Base-by-base conservation (phyloP, 2,888 invertebrate genomes). In the Hydropsyche betteni region DNA sequence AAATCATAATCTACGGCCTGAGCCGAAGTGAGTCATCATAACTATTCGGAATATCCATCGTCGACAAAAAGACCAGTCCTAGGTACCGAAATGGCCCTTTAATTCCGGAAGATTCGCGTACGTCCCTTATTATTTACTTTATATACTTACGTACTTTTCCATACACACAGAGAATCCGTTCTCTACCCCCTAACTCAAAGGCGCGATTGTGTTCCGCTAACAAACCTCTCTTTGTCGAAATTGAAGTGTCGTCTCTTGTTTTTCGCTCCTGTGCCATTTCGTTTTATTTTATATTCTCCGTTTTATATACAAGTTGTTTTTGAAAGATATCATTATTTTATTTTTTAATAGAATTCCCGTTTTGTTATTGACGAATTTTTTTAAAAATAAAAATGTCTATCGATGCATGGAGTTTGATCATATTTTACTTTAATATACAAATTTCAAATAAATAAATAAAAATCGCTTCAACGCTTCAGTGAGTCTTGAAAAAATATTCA, bases 241-340 rank as follows among this genome's bases (percentile, higher is more conserved):
- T 58, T 58, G 58, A 58, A 58, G 58, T 58, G 58, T 58, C 58
- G 58, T 58, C 58, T 58, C 58, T 58, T 16, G 58, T 58, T 58
- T 58, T 24, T 44, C 44, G 44, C 44, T 44, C 3, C 44, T 44
- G 44, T 8, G 24, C 24, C 58, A 24, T 24, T 16, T 58, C 16
- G 58, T 14, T 58, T 53, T 58, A 16, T 58, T 58, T 58, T 58
- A 24, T 58, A 14, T 16, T 16, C 44, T 44, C 16, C 8, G 8
- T 58, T 16, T 58, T 58, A 24, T 58, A 10, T 44, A 44, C 4
- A 44, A 44, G 44, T 44, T 44, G 44, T 44, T 44, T 24, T 10
- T 1, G 44, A 4, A 44, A 10, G 4, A 44, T 44, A 44, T 44
- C 44, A 4, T 44, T 44, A 4, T 44, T 44, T 24, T 24, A 24